Evolutionary conservation across 2,797 vertebrate species (phyloP), one percentile per base, ranked within the genome.

Genomic region (Ambastaia sidthimunki): DNA sequence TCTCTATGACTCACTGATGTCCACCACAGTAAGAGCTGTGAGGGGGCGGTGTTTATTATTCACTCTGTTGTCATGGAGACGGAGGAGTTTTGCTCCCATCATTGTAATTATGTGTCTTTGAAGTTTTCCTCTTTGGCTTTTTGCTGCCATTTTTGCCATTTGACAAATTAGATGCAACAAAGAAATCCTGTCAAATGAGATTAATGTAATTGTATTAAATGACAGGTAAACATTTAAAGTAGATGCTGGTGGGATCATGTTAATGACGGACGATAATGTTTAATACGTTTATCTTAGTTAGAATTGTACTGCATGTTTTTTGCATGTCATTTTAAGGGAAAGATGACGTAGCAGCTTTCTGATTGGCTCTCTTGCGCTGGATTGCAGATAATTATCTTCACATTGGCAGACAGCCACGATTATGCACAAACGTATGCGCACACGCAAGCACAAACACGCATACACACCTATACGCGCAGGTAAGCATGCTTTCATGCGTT

Each of bases 1-100:
- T 65, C 10, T 65, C 60, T 89, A 88, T 93, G 92, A 93, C 86
- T 93, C 92, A 92, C 25, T 74, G 37, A 71, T 80, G 78, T 85
- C 84, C 87, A 89, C 87, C 84, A 87, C 87, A 84, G 88, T 86
- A 84, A 92, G 85, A 89, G 88, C 63, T 77, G 86, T 87, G 89
- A 92, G 88, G 89, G 88, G 90, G 91, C 83, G 76, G 85, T 94
- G 92, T 94, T 94, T 93, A 91, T 93, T 93, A 91, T 94, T 93
- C 85, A 84, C 82, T 47, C 75, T 47, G 76, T 94, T 93, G 85
- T 90, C 90, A 91, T 91, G 76, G 90, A 74, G 82, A 90, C 90
- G 4, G 66, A 82, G 83, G 82, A 73, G 88, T 91, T 12, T 85
- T 86, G 81, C 89, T 88, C 87, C 85, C 91, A 89, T 92, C 85